Evolutionary conservation across 2,113 vertebrate species (phyloP).

Genomic region (Onychostoma macrolepis): DNA sequence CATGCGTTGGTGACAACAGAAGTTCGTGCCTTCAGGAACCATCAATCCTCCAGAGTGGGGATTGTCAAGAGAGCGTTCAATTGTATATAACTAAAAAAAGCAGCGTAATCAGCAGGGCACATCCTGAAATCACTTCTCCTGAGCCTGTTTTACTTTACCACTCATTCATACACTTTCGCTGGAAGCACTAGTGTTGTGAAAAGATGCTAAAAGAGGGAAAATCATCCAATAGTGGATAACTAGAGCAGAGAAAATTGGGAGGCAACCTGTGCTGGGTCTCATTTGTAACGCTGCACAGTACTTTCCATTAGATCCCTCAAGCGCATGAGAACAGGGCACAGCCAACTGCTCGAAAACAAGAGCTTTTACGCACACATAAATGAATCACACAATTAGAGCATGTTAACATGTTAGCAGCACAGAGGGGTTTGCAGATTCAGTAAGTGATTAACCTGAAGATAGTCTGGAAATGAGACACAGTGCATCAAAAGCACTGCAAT

Average conservation of each 20-base stretch:
- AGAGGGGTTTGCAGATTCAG: conserved; percentile 16
- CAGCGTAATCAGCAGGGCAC: background rate
- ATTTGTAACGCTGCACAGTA: conserved; percentile 37
- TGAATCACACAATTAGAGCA: conserved; percentile 31
- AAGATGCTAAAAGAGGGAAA: background rate
- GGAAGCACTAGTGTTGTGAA: background rate
- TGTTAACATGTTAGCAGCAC: conserved; percentile 10
- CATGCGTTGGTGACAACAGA: conserved; percentile 22
- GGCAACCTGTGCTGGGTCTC: conserved; percentile 34
- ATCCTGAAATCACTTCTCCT: conserved; percentile 17
- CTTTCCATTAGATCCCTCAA: conserved; percentile 38
- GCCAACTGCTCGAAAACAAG: conserved; percentile 26
- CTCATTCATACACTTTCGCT: background rate
- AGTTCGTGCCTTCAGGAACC: conserved; percentile 4
- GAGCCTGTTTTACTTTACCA: conserved; percentile 8
- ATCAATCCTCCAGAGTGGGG: conserved; percentile 4
- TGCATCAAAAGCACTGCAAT: background rate
- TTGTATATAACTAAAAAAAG: conserved; percentile 30
- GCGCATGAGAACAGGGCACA: conserved; percentile 2
- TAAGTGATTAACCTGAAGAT: conserved; percentile 34
- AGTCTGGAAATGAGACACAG: background rate
- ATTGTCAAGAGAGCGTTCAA: conserved; percentile 19
- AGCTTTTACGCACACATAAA: background rate
- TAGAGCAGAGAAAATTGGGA: conserved; percentile 51
- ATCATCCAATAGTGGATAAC: conserved; percentile 39